phyloP scores from a whole-genome alignment of 2,797 vertebrate species.

The Poeciliopsis gracilis region DNA sequence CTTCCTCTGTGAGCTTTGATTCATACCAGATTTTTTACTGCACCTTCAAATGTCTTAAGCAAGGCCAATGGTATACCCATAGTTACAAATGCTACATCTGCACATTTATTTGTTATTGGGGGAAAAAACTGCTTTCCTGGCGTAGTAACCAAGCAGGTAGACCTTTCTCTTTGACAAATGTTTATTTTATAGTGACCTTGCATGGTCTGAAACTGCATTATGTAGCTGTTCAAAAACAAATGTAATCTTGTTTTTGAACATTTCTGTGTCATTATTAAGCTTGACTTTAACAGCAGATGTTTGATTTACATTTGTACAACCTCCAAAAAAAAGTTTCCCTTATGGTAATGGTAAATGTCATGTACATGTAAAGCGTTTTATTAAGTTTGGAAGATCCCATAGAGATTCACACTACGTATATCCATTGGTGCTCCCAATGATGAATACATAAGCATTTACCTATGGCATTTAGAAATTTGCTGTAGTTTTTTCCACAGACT shows the following conservation, averaged over 20 bases:
- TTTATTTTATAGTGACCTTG: background rate
- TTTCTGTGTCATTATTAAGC: background rate
- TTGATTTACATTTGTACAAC: background rate
- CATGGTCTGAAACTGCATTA: background rate
- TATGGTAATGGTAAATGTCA: no score
- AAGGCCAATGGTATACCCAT: slow-evolving; percentile 22
- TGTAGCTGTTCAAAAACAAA: background rate
- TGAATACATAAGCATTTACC: background rate
- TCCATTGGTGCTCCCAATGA: background rate
- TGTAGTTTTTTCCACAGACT: background rate
- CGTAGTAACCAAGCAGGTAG: background rate
- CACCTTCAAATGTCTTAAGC: slow-evolving; percentile 20
- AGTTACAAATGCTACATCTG: background rate
- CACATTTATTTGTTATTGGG: slow-evolving; percentile 15
- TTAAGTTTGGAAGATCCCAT: no score
- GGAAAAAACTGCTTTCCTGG: background rate
- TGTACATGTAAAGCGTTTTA: no score
- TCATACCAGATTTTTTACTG: slow-evolving; percentile 2
- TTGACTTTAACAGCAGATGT: background rate
- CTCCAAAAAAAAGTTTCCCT: background rate
- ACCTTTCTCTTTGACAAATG: background rate
- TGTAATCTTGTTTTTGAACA: background rate
- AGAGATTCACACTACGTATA: no score
- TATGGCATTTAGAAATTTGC: background rate
- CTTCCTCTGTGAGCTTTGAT: slow-evolving; percentile 17